phyloP scores from a whole-genome alignment of 2,888 invertebrate species.

The Alcis repandata region DNA sequence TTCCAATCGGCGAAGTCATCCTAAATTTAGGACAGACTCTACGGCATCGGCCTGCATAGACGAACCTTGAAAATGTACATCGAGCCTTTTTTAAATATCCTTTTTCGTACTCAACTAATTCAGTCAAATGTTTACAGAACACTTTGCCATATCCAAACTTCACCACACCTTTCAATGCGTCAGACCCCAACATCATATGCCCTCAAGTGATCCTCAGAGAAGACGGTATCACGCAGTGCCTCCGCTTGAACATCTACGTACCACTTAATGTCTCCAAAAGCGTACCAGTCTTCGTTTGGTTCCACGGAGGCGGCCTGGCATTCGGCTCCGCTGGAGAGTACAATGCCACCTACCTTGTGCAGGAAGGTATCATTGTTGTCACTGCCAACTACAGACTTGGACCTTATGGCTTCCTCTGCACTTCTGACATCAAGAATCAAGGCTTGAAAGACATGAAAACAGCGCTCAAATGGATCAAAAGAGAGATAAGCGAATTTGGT shows the following conservation, averaged over 20 bases:
- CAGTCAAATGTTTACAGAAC: slow-evolving; percentile 52
- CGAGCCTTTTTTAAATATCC: too few relatives aligned
- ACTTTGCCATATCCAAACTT: slow-evolving; percentile 54
- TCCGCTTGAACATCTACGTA: slow-evolving; percentile 59
- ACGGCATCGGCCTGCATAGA: too few relatives aligned
- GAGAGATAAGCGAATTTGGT: slow-evolving; percentile 66
- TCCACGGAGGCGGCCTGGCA: slow-evolving; percentile 70
- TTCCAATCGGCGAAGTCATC: too few relatives aligned
- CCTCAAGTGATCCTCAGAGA: slow-evolving; percentile 54
- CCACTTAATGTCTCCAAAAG: slow-evolving; percentile 49
- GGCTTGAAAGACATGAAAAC: slow-evolving; percentile 70
- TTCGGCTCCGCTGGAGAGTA: slow-evolving; percentile 63
- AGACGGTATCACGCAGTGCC: slow-evolving; percentile 58
- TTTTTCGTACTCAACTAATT: neutral
- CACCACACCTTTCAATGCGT: slow-evolving; percentile 58
- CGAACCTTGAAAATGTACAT: too few relatives aligned
- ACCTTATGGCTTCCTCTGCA: slow-evolving; percentile 73
- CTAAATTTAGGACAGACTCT: too few relatives aligned
- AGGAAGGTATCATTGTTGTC: slow-evolving; percentile 63
- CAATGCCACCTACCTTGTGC: slow-evolving; percentile 62
- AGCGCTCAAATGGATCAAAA: slow-evolving; percentile 68
- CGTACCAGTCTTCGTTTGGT: slow-evolving; percentile 71
- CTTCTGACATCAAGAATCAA: slow-evolving; percentile 63
- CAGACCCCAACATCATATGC: slow-evolving; percentile 58
- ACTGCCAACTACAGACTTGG: slow-evolving; percentile 70